Evolutionary conservation across 2,888 invertebrate species (phyloP), one percentile per base, ranked within the genome.

Genomic region (Perizoma affinitatum): DNA sequence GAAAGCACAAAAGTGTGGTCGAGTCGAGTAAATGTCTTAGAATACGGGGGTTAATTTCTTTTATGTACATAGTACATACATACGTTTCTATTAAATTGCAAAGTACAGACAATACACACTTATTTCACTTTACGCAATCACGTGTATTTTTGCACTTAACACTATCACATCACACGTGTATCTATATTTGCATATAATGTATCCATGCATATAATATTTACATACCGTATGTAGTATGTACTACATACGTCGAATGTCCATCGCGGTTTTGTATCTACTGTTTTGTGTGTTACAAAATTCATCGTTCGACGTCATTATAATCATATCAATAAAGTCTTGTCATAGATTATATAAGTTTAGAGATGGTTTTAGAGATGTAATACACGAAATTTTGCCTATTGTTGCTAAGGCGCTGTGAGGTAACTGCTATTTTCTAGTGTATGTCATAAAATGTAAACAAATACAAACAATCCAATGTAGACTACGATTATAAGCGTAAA

Each of bases 301-400:
- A 63, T 65, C 64, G 51, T 50, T 56, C 40, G 50, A 60, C 61
- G 46, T 59, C 50, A 64, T 48, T 57, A 65, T n/a, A n/a, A 62
- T 59, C 42, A 34, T 60, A 44, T 40, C 42, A 54, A 61, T 52
- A 63, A 22, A 57, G 45, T 55, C 58, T 56, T 40, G 42, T 8
- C 45, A 58, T 33, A 68, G 56, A 60, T 58, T 48, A 46, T 41
- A 53, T 10, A 54, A 47, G 8, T 35, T 45, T 6, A 8, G 33
- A 35, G 34, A 35, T 0, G 11, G 10, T 6, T 22, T n/a, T 2
- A 22, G 22, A 22, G 22, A 22, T 22, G 22, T 22, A 22, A 22
- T 2, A 2, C 22, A 3, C 22, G 1, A 3, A 22, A 44, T 22
- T 45, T 36, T 50, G 46, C 43, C 53, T 63, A 40, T 47, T 48